Evolutionary conservation across 2,797 vertebrate species (phyloP), one percentile per base, ranked within the genome.

Genomic region (Lycodopsis pacificus): DNA sequence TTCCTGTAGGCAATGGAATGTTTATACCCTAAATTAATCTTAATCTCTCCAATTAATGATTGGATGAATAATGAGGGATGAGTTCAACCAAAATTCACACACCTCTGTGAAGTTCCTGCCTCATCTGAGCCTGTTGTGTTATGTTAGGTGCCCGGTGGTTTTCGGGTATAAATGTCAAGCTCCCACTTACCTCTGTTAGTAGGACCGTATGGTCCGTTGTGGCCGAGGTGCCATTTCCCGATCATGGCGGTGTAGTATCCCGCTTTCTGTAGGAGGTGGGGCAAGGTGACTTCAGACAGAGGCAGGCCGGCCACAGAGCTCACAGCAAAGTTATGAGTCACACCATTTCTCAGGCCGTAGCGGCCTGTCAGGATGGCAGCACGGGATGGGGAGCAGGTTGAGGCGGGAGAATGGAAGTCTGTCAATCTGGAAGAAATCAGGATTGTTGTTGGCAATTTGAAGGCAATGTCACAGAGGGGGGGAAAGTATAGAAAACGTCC

Each of bases 181-280:
- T 65, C 44, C 42, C 30, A 70, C 95, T 95, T 92, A 98, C 97
- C 98, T 22, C 97, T 97, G 71, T 94, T 94, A 65, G 71, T 96
- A 73, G 98, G 98, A 72, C 95, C 91, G 76, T 97, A 96, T 7
- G 3, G 89, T 53, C 95, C 95, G 0, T 95, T 94, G 89, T 99
- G 98, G 36, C 98, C 98, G 22, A 99, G 96, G 86, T 99, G 98
- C 98, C 98, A 99, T 89, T 99, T 99, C 76, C 98, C 98, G 61
- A 99, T 95, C 83, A 97, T 93, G 65, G 94, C 97, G 0, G 98
- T 99, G 90, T 93, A 88, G 76, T 99, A 99, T 2, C 97, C 98
- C 0, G 93, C 94, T 54, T 79, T 82, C 66, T 77, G 94, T 61
- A 99, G 94, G 0, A 97, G 95, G 89, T 97, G 94, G 0, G 98